Evolutionary conservation across 2,888 invertebrate species (phyloP).

Genomic region (Sminthurides aquaticus): DNA sequence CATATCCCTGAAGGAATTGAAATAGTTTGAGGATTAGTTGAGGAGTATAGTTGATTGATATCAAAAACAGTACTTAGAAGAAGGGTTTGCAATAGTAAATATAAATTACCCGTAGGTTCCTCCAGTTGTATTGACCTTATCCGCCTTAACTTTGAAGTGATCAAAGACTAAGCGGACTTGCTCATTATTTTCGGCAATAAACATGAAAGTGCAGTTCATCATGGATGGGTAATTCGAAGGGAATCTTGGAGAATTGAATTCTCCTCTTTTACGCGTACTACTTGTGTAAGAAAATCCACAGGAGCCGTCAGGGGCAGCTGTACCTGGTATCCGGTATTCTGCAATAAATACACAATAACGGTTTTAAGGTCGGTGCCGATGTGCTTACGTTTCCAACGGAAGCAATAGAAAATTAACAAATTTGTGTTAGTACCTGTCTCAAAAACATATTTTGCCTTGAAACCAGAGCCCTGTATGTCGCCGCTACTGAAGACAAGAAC

Average conservation of each 20-base stretch:
- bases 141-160: conserved; percentile 80
- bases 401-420: too few species aligned
- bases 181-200: conserved; percentile 76
- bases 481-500: conserved; percentile 94
- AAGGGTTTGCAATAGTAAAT: background rate
- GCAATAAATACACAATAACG: conserved; percentile 49
- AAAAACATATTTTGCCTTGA: conserved; percentile 79
- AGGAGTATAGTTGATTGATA: background rate
- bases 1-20: conserved; percentile 44
- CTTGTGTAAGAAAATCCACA: conserved; percentile 88
- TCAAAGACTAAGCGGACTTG: conserved; percentile 86
- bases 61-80: background rate
- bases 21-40: background rate
- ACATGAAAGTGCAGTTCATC: conserved; percentile 87
- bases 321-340: conserved; percentile 91
- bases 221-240: conserved; percentile 94
- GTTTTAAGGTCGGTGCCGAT: too few species aligned
- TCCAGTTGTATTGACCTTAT: conserved; percentile 62
- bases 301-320: conserved; percentile 79
- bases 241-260: conserved; percentile 92
- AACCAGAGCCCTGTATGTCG: conserved; percentile 79
- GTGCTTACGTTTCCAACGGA: too few species aligned
- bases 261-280: conserved; percentile 75
- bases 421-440: conserved; percentile 72
- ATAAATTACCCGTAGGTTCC: conserved; percentile 65